Conservation (phyloP, 1,140 invertebrate species). For the Paramacrobiotus metropolitanus region DNA sequence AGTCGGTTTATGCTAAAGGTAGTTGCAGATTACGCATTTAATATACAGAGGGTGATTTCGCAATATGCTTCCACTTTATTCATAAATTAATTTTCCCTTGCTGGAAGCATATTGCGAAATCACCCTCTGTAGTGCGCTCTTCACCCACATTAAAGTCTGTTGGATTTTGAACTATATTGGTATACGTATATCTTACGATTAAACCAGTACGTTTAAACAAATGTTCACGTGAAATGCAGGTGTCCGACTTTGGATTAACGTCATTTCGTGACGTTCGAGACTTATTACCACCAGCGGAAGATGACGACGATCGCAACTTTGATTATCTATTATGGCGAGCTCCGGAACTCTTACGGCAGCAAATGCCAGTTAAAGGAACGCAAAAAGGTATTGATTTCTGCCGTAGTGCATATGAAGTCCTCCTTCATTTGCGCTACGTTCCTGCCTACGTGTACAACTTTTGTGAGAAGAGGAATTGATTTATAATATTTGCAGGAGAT, state of each 20-base stretch:
- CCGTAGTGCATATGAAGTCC: too few species aligned
- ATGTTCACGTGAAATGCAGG: slow-evolving; percentile 23
- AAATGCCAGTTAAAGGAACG: not conserved
- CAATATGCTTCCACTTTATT: too few species aligned
- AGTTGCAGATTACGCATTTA: not conserved
- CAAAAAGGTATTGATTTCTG: too few species aligned
- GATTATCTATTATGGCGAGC: slow-evolving; percentile 53
- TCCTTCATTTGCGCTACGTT: not conserved
- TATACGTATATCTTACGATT: too few species aligned
- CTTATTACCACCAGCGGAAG: slow-evolving; percentile 14
- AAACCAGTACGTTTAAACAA: too few species aligned
- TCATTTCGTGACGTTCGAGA: slow-evolving; percentile 8
- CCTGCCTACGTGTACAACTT: not conserved
- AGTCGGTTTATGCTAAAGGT: slow-evolving; percentile 76
- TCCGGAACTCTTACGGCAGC: slow-evolving; percentile 50
- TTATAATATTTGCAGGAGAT: not conserved
- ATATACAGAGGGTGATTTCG: not conserved
- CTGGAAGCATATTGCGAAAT: too few species aligned
- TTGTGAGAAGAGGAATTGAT: too few species aligned
- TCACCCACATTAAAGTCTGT: too few species aligned
- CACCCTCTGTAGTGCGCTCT: too few species aligned
- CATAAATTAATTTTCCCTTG: too few species aligned
- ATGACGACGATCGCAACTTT: slow-evolving; percentile 20
- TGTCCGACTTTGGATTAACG: slow-evolving; percentile 74
- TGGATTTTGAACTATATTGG: too few species aligned